Base-by-base conservation (phyloP, 2,888 invertebrate species). In the Heliconius hortense region DNA sequence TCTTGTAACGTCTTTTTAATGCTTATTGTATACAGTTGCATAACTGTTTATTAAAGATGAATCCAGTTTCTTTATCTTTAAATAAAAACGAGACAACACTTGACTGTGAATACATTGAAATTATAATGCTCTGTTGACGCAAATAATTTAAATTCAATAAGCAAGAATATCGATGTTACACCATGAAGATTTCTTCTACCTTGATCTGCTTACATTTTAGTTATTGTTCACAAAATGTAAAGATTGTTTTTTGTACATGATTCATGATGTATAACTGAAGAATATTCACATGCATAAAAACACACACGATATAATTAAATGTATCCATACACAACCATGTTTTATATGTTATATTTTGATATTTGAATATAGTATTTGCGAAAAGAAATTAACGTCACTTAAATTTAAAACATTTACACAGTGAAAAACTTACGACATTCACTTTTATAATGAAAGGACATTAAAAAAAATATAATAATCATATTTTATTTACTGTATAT, bases 111-210 rank as follows among this genome's bases (percentile, higher is more conserved):
- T 73, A 43, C 74, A 75, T 81, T 85, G 85, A 85, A 87, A 85
- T 86, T 85, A 80, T 83, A 85, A 89, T 87, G 75, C 76, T 73
- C 79, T 67, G 80, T 76, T 90, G 91, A 91, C 90, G 90, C 88
- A 89, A 88, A 87, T 87, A 81, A 82, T 82, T 83, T 78, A 79
- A 79, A 91, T 90, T 86, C 87, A 90, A 84, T 86, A 85, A 85
- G 84, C 85, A 85, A 84, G 82, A 82, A 81, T 81, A 81, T 78
- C 81, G 82, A 86, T 85, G 85, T 86, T 86, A 85, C 85, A 84
- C 80, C 82, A 84, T 86, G 85, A 84, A 84, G 82, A 86, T 88
- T 87, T 83, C 80, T 79, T 85, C 82, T 81, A 85, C 88, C 89
- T 89, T 90, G 89, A 88, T 89, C 89, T 82, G 85, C 84, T 88